These are phyloP conservation scores for Corythucha ciliata DNA, from an alignment of 2,888 invertebrate species.

Conservation along the genomic window DNA sequence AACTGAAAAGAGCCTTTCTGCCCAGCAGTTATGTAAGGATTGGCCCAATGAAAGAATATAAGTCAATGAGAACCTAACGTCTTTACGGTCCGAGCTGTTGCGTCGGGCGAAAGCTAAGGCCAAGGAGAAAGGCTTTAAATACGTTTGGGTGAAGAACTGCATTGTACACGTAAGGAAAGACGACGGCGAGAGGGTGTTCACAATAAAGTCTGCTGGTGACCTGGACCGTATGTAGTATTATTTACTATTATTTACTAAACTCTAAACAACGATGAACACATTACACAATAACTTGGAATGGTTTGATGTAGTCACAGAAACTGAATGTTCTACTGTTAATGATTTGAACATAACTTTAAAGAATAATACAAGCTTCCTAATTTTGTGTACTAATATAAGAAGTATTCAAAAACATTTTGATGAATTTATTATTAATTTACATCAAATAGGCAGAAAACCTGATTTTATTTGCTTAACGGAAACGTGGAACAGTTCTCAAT, in stretches of 20 bases:
- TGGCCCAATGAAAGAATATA: constrained; percentile 8
- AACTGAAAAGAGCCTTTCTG: neutral
- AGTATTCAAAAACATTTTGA: too few relatives aligned
- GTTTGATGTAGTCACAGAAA: too few relatives aligned
- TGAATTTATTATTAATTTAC: too few relatives aligned
- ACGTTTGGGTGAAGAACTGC: constrained; percentile 19
- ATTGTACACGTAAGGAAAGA: constrained; percentile 6
- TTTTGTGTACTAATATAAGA: too few relatives aligned
- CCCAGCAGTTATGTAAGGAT: neutral
- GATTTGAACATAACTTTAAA: too few relatives aligned
- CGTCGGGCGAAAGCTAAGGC: constrained; percentile 3
- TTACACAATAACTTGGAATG: too few relatives aligned
- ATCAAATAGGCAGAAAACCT: too few relatives aligned
- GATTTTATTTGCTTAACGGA: too few relatives aligned
- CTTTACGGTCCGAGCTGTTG: constrained; percentile 9
- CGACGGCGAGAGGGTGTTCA: constrained; percentile 8
- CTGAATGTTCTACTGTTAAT: too few relatives aligned
- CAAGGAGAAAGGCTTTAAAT: constrained; percentile 7
- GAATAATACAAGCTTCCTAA: too few relatives aligned
- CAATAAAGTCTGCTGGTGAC: constrained; percentile 4
- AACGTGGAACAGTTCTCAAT: too few relatives aligned
- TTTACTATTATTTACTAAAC: neutral
- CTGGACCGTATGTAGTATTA: neutral
- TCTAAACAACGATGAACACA: too few relatives aligned
- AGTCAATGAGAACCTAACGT: constrained; percentile 12